Evolutionary conservation across 2,113 vertebrate genomes (phyloP).

Genomic region (Cromileptes altivelis): DNA sequence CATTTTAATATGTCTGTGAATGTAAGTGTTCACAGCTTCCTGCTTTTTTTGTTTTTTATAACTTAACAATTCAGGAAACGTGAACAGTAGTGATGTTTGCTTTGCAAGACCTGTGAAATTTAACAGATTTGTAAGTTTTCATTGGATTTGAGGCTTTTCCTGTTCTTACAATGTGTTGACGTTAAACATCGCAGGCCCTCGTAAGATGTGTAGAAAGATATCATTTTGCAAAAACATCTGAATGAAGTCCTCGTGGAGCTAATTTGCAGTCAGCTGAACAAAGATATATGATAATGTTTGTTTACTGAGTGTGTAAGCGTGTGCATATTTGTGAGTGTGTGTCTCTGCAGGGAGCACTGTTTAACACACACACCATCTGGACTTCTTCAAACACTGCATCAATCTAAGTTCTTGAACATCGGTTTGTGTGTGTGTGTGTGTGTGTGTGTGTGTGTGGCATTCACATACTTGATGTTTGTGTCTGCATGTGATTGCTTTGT

Average conservation of each 20-base stretch:
- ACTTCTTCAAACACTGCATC: conserved; percentile 71
- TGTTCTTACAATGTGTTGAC: neutral
- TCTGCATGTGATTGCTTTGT: neutral
- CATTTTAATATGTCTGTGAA: neutral
- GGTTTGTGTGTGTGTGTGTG: conserved; percentile 26
- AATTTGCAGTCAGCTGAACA: conserved; percentile 69
- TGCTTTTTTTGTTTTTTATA: neutral
- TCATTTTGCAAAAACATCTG: conserved; percentile 44
- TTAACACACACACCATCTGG: conserved; percentile 77
- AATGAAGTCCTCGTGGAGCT: conserved; percentile 65
- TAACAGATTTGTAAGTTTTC: conserved; percentile 9
- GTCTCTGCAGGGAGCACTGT: conserved; percentile 68
- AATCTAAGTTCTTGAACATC: conserved; percentile 55
- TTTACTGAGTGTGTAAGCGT: conserved; percentile 58
- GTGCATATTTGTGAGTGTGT: conserved; percentile 45
- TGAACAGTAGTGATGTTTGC: neutral
- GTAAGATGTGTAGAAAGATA: conserved; percentile 32
- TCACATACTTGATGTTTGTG: conserved; percentile 1
- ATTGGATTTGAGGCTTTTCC: conserved; percentile 8
- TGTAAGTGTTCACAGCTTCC: neutral
- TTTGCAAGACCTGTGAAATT: neutral
- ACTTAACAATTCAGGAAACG: neutral
- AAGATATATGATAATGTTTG: conserved; percentile 77
- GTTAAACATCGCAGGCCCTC: conserved; percentile 6
- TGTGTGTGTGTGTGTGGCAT: conserved; percentile 8